Percentiles rank a stretch among this genome's conserved stretches.
Evolutionary conservation across 2,113 vertebrate species (phyloP).

Genomic region (Crotalus viridis): DNA sequence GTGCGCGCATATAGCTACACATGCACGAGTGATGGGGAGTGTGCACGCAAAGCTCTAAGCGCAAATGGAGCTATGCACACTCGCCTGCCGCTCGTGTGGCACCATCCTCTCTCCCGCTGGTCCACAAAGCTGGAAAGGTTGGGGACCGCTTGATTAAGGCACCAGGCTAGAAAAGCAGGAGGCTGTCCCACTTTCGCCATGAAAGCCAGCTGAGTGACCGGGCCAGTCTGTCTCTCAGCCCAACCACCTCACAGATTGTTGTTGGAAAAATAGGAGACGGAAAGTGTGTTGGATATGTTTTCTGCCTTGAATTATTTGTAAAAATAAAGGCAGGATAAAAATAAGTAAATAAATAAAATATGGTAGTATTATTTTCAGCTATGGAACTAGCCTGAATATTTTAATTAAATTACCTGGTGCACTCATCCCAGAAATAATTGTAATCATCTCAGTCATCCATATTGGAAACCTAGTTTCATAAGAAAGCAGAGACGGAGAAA

Average conservation of each 20-base stretch:
- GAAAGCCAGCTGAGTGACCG: neutral
- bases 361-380: neutral
- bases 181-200: neutral
- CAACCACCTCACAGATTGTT: neutral
- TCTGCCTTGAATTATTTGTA: neutral
- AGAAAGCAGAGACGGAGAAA: too few relatives aligned
- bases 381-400: neutral
- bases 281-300: neutral
- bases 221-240: neutral
- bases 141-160: too few relatives aligned
- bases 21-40: too few relatives aligned
- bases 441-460: neutral
- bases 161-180: neutral
- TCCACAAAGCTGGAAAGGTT: too few relatives aligned
- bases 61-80: too few relatives aligned
- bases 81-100: too few relatives aligned
- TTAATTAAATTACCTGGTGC: neutral
- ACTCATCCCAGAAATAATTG: neutral
- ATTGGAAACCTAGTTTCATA: neutral
- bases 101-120: too few relatives aligned
- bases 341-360: neutral
- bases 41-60: too few relatives aligned
- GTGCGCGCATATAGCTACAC: too few relatives aligned
- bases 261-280: neutral
- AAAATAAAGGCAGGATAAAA: neutral